phyloP scores from a whole-genome alignment of 1,140 invertebrate genomes.

The Asobara japonica region DNA sequence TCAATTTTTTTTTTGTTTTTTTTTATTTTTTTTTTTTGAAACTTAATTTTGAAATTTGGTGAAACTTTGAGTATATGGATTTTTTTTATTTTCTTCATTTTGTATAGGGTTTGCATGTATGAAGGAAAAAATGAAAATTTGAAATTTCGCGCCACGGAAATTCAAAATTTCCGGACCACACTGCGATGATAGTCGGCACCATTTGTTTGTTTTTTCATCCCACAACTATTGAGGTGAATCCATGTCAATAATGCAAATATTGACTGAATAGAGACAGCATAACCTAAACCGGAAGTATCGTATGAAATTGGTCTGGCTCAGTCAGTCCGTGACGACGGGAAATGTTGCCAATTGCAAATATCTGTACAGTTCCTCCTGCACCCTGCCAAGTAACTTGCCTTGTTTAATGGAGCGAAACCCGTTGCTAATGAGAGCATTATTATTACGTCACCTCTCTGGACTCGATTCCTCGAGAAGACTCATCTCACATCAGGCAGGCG shows the following conservation, averaged over 20 bases:
- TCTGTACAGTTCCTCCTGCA: constrained; percentile 7
- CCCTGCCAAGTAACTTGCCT: background rate
- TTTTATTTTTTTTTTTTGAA: no score
- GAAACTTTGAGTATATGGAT: no score
- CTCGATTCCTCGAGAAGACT: background rate
- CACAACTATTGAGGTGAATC: no score
- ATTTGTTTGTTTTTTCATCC: no score
- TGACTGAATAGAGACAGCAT: background rate
- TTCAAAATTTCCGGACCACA: no score
- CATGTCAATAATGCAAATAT: background rate
- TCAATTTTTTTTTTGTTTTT: background rate
- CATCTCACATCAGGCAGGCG: constrained; percentile 13
- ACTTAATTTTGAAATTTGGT: no score
- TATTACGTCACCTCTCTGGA: constrained; percentile 13
- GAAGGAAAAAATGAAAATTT: no score
- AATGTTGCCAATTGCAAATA: constrained; percentile 30
- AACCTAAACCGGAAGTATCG: constrained; percentile 9
- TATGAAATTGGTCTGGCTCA: constrained; percentile 40
- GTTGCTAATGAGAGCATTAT: constrained; percentile 29
- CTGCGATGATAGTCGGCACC: no score
- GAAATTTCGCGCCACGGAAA: no score
- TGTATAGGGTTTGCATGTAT: no score
- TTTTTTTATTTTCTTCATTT: no score
- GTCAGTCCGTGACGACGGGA: constrained; percentile 32
- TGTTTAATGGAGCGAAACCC: constrained; percentile 28